Evolutionary conservation across 2,888 invertebrate genomes (phyloP).

Genomic region (Cephus pulcher): DNA sequence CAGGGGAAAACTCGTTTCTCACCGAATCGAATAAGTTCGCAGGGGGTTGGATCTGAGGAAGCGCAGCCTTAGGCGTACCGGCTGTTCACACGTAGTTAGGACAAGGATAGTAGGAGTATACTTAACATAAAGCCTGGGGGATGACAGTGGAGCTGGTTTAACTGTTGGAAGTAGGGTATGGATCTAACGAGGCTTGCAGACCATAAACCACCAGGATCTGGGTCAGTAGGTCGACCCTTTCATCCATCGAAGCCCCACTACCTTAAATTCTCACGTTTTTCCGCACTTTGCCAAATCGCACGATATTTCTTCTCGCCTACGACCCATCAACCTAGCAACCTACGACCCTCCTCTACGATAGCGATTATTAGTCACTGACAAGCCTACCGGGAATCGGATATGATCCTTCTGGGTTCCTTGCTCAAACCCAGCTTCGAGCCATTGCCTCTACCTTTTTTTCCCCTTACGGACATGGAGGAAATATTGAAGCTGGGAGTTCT

Average conservation of each 20-base stretch:
- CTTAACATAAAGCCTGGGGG: neutral
- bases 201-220: conserved; percentile 40
- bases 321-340: neutral
- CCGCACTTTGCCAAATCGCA: conserved; percentile 22
- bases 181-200: conserved; percentile 39
- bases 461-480: neutral
- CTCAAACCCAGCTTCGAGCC: neutral
- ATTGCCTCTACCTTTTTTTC: neutral
- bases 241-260: conserved; percentile 46
- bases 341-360: conserved; percentile 2
- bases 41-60: neutral
- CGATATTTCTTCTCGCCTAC: neutral
- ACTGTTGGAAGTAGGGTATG: conserved; percentile 6
- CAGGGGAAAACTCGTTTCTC: neutral
- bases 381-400: neutral
- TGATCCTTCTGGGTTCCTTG: neutral
- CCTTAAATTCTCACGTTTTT: conserved; percentile 38
- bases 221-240: conserved; percentile 53
- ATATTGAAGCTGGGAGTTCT: neutral
- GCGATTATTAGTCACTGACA: conserved; percentile 6
- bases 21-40: conserved; percentile 2
- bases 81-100: neutral
- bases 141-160: neutral
- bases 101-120: neutral
- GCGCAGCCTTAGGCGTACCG: neutral